Percentiles rank a stretch among this genome's conserved stretches.
Conservation (phyloP, 2,888 invertebrate genomes). For the Parascotia fuliginaria region DNA sequence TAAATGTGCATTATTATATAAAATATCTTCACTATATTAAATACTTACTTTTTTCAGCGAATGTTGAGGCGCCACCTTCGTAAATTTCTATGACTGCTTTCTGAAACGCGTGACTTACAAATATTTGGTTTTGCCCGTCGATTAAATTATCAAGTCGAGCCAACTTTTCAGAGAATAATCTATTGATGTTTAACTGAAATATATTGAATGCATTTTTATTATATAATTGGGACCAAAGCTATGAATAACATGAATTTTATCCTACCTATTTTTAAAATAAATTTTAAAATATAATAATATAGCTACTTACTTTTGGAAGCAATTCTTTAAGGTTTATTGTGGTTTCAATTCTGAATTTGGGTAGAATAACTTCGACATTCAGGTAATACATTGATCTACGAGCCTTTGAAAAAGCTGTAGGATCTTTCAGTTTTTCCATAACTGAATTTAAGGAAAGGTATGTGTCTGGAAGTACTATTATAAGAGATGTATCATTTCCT, state of each 20-base stretch:
- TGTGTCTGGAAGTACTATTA: constrained; percentile 89
- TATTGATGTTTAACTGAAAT: constrained; percentile 45
- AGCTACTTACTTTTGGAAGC: constrained; percentile 85
- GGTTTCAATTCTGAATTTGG: constrained; percentile 92
- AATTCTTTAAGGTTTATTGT: constrained; percentile 86
- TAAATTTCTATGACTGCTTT: constrained; percentile 94
- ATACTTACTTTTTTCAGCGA: constrained; percentile 87
- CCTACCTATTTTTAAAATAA: too few species aligned
- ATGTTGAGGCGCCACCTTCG: constrained; percentile 94
- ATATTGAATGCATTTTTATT: not conserved
- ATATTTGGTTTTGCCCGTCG: constrained; percentile 69
- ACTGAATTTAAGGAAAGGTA: constrained; percentile 88
- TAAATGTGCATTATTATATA: too few species aligned
- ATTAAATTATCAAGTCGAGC: constrained; percentile 89
- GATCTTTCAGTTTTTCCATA: constrained; percentile 84
- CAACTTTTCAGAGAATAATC: constrained; percentile 48
- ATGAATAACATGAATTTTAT: too few species aligned
- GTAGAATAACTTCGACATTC: constrained; percentile 88
- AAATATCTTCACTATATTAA: too few species aligned
- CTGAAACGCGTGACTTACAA: constrained; percentile 89
- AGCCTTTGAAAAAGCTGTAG: constrained; percentile 71
- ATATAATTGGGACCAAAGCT: too few species aligned
- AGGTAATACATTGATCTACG: constrained; percentile 58
- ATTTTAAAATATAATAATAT: not conserved
- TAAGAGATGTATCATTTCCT: constrained; percentile 88